Evolutionary conservation across 2,888 invertebrate species (phyloP).

Genomic region (Zhengitettix transpicula): DNA sequence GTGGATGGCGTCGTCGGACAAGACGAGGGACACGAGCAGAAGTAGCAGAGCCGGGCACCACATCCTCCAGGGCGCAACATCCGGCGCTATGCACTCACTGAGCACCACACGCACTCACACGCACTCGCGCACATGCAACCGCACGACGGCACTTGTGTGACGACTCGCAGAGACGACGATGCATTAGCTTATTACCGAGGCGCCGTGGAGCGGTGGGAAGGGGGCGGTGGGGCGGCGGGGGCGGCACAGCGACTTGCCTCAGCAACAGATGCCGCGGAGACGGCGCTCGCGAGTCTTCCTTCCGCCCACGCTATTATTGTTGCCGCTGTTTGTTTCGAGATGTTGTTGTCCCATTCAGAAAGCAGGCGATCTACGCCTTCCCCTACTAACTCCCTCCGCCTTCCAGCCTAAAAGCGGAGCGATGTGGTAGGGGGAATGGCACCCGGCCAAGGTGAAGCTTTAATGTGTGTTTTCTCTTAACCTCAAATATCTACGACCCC

Average conservation of each 20-base stretch:
- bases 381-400: not conserved
- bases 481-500: constrained; percentile 3
- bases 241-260: not conserved
- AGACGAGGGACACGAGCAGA: not conserved
- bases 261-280: not conserved
- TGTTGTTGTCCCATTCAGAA: not conserved
- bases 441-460: constrained; percentile 4
- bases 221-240: not conserved
- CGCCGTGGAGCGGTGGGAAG: not conserved
- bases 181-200: not conserved
- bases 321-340: not conserved
- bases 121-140: not conserved
- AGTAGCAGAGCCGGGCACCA: not conserved
- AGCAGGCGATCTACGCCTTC: not conserved
- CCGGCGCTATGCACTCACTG: not conserved
- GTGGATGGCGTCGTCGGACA: constrained; percentile 5
- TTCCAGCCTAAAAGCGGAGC: not conserved
- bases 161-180: not conserved
- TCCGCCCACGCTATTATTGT: not conserved
- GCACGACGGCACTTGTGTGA: not conserved
- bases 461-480: constrained; percentile 5
- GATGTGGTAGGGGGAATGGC: not conserved
- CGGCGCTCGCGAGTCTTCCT: not conserved
- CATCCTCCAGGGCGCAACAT: not conserved
- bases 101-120: not conserved